Percentiles rank a stretch among this genome's conserved stretches.
phyloP scores from a whole-genome alignment of 2,113 vertebrate genomes.

The Chionomys nivalis region DNA sequence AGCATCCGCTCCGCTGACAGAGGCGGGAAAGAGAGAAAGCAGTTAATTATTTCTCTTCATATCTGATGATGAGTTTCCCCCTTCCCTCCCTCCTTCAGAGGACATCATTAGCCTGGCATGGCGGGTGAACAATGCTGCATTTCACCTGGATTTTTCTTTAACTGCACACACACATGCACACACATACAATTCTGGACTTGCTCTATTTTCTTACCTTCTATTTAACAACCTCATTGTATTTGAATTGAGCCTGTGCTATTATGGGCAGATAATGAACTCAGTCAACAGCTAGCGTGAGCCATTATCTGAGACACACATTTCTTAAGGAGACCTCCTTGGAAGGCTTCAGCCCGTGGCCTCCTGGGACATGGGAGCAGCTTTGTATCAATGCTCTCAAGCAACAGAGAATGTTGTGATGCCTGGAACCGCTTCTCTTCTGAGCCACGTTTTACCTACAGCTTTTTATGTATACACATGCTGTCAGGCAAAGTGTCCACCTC shows the following conservation, averaged over 20 bases:
- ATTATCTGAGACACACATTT: slow-evolving; percentile 65
- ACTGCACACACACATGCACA: slow-evolving; percentile 69
- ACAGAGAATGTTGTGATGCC: neutral
- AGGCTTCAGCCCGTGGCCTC: slow-evolving; percentile 48
- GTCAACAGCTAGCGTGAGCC: slow-evolving; percentile 67
- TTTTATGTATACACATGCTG: neutral
- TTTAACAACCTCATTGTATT: slow-evolving; percentile 85
- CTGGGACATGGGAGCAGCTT: slow-evolving; percentile 53
- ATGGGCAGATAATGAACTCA: slow-evolving; percentile 80
- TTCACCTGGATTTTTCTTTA: slow-evolving; percentile 87
- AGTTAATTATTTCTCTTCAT: slow-evolving; percentile 88
- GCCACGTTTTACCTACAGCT: neutral
- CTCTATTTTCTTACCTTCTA: slow-evolving; percentile 83
- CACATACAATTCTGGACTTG: slow-evolving; percentile 68
- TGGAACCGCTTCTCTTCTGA: neutral
- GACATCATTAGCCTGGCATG: slow-evolving; percentile 86
- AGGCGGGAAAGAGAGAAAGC: slow-evolving; percentile 82
- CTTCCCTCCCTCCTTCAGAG: slow-evolving; percentile 81
- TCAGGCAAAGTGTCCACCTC: neutral
- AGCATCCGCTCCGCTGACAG: slow-evolving; percentile 82
- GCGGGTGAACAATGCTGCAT: slow-evolving; percentile 83
- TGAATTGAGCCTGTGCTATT: slow-evolving; percentile 83
- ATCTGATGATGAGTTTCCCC: slow-evolving; percentile 87
- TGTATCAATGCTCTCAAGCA: neutral
- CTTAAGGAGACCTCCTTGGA: slow-evolving; percentile 48